A percentile compares a stretch with the other conserved stretches of the same genome.
phyloP scores from a whole-genome alignment of 2,113 vertebrate species.

The Apteryx mantelli region DNA sequence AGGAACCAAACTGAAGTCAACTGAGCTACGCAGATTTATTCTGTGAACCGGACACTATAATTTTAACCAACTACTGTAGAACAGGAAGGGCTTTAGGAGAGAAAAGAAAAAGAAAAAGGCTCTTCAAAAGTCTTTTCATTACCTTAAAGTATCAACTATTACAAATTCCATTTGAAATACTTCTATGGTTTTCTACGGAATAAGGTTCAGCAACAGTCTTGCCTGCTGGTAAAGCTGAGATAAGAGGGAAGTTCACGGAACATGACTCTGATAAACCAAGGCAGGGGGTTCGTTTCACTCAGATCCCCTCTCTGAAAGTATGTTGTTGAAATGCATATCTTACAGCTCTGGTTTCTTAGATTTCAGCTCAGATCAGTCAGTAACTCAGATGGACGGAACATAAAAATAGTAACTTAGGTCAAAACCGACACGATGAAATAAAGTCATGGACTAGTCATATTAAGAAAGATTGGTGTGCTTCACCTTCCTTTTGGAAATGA shows the following conservation, averaged over 20 bases:
- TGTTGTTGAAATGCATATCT: neutral
- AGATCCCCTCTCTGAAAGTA: neutral
- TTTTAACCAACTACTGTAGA: neutral
- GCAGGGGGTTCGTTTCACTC: neutral
- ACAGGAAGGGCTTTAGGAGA: neutral
- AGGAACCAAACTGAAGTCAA: neutral
- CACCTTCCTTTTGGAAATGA: accelerated
- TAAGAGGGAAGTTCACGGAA: neutral
- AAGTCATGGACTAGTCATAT: neutral
- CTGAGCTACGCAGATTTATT: neutral
- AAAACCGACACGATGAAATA: neutral
- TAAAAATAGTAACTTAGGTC: neutral
- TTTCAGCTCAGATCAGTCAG: neutral
- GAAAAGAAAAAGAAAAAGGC: neutral
- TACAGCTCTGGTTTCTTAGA: neutral
- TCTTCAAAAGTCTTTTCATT: neutral
- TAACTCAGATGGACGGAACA: neutral
- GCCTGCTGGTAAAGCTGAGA: neutral
- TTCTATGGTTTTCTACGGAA: neutral
- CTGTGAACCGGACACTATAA: neutral
- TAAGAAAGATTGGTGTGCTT: neutral
- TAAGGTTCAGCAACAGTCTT: neutral
- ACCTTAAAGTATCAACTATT: neutral
- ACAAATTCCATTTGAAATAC: neutral
- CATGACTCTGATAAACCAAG: neutral